These are phyloP conservation scores for Nibea albiflora DNA, from an alignment of 2,113 vertebrate genomes.

Conservation along the genomic window DNA sequence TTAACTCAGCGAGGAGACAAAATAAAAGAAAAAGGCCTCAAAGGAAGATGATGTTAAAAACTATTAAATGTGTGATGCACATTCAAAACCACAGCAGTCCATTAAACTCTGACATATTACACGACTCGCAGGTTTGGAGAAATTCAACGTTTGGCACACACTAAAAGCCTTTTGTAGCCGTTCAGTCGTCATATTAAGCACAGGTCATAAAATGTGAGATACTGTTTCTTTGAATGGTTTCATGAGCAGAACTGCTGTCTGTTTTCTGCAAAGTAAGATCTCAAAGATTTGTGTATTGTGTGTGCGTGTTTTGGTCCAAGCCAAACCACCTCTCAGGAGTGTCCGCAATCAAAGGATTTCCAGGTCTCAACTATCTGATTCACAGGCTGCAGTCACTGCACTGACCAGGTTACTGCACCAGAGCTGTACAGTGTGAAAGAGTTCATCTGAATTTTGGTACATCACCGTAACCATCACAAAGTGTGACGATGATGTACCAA, in stretches of 20 bases:
- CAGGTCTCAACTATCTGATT: slow-evolving; percentile 57
- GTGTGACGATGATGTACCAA: background rate
- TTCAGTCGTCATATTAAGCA: background rate
- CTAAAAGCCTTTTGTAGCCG: background rate
- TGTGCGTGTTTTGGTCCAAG: slow-evolving; percentile 13
- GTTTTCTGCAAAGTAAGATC: slow-evolving; percentile 32
- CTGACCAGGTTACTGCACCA: slow-evolving; percentile 8
- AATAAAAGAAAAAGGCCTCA: slow-evolving; percentile 61
- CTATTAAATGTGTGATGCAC: slow-evolving; percentile 45
- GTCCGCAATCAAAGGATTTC: slow-evolving; percentile 71
- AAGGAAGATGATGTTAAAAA: slow-evolving; percentile 65
- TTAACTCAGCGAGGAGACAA: slow-evolving; percentile 70
- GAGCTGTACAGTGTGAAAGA: background rate
- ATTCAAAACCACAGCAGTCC: slow-evolving; percentile 24
- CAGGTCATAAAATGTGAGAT: background rate
- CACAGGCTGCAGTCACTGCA: slow-evolving; percentile 45
- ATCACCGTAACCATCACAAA: background rate
- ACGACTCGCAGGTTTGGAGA: background rate
- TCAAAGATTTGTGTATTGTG: slow-evolving; percentile 13
- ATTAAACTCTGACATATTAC: slow-evolving; percentile 31
- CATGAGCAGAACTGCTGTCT: slow-evolving; percentile 1
- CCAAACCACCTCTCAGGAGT: slow-evolving; percentile 57
- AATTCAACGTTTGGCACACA: slow-evolving; percentile 5
- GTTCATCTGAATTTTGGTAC: background rate
- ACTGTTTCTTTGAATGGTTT: slow-evolving; percentile 1